These are phyloP conservation scores for Melitaea cinxia DNA, from an alignment of 1,140 invertebrate species.

Conservation along the genomic window DNA sequence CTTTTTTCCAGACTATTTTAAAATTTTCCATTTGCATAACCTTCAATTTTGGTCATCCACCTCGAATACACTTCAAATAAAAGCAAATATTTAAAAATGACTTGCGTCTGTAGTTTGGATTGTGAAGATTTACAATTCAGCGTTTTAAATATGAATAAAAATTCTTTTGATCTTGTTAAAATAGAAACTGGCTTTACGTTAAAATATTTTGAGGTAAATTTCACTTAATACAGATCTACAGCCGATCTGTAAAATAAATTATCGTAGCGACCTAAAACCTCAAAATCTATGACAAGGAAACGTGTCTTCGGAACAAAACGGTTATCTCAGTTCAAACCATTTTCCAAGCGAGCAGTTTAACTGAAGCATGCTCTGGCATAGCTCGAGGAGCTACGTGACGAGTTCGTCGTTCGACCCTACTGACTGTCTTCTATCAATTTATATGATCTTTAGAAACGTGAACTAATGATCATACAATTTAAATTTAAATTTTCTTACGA, in stretches of 20 bases:
- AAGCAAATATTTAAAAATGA: not conserved
- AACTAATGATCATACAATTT: not conserved
- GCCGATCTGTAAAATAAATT: not conserved
- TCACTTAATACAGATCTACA: no score
- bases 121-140: no score
- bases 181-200: no score
- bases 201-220: no score
- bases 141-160: no score
- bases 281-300: not conserved
- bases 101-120: not conserved
- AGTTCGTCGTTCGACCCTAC: not conserved
- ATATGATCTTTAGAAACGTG: not conserved
- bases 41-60: not conserved
- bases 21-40: not conserved
- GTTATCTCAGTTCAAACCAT: slow-evolving; percentile 4
- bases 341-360: slow-evolving; percentile 5
- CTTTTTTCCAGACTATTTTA: slow-evolving; percentile 7
- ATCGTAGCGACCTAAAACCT: not conserved
- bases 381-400: slow-evolving; percentile 2
- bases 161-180: no score
- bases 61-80: not conserved
- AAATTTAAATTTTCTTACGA: no score
- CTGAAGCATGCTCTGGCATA: slow-evolving; percentile 7
- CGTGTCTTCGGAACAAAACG: not conserved
- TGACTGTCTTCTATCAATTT: not conserved